Evolutionary conservation across 2,888 invertebrate species (phyloP), one percentile per base, ranked within the genome.

Genomic region (Chrysina gloriosa): DNA sequence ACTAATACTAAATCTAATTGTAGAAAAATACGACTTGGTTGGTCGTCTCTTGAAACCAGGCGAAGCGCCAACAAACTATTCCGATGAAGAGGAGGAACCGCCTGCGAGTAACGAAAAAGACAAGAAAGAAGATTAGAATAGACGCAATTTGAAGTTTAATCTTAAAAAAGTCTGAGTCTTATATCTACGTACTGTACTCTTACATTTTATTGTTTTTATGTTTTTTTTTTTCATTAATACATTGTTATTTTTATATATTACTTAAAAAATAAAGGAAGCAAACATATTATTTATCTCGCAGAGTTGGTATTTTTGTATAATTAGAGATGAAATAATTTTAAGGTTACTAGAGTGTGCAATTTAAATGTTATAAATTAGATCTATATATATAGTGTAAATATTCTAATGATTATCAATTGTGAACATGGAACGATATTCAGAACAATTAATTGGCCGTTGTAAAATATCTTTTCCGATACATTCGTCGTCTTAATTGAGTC

Each of bases 11-110:
- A 70, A 50, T 47, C 68, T 70, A 61, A 65, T 75, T 78, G 27
- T 86, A 96, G 97, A 98, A 87, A 96, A 94, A 84, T 98, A 98
- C 83, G 93, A 94, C 39, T 89, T 92, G 72, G 94, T 98, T 34
- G 98, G 98, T 11, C 90, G 92, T 78, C 85, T 98, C 63, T 84
- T 98, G 80, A 95, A 92, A 80, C 96, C 96, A 0, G 97, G 96
- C 7, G 97, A 98, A 78, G 90, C 92, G 77, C 93, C 95, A 0
- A 91, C 90, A 69, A 94, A 91, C 80, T 97, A 97, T 83, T 94
- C 95, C 0, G 96, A 97, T 77, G 96, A 96, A 77, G 96, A 97
- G 75, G 89, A 89, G 77, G 82, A 91, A 83, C 77, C 79, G 27
- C 85, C 87, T 77, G 76, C 89, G 82, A 76, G 78, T 61, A 84